A percentile compares a stretch with the other conserved stretches of the same genome.
Evolutionary conservation across 2,888 invertebrate genomes (phyloP).

Genomic region (Ischnus inquisitorius): DNA sequence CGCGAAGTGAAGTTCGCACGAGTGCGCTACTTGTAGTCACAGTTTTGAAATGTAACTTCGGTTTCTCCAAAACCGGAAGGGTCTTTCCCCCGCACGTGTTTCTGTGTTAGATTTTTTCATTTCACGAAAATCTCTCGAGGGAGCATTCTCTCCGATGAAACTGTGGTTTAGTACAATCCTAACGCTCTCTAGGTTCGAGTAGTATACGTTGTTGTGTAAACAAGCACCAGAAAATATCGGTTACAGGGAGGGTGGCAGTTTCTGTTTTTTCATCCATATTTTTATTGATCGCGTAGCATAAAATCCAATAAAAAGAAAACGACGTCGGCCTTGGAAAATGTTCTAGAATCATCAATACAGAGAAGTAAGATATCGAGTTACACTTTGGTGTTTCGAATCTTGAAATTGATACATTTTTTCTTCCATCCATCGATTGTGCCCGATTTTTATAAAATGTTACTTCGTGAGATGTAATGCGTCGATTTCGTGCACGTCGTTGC

Average conservation of each 20-base stretch:
- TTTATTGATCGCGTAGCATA: background rate
- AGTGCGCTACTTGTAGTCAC: slow-evolving; percentile 36
- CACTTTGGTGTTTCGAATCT: too few species aligned
- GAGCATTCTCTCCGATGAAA: slow-evolving; percentile 31
- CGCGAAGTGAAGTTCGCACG: slow-evolving; percentile 31
- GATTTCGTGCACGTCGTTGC: too few species aligned
- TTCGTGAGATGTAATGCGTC: too few species aligned
- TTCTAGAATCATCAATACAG: too few species aligned
- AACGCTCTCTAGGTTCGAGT: background rate
- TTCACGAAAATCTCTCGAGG: slow-evolving; percentile 23
- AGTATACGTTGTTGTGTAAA: background rate
- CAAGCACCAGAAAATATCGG: background rate
- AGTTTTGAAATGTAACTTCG: slow-evolving; percentile 29
- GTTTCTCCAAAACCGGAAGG: slow-evolving; percentile 22
- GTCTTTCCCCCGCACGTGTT: slow-evolving; percentile 4
- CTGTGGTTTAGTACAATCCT: slow-evolving; percentile 2
- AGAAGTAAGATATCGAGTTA: too few species aligned
- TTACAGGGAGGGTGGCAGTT: background rate
- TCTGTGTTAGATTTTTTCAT: slow-evolving; percentile 42
- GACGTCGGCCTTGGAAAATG: too few species aligned
- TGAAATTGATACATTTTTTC: too few species aligned
- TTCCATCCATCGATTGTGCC: too few species aligned
- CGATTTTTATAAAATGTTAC: too few species aligned
- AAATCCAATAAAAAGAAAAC: background rate
- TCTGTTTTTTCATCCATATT: background rate